Evolutionary conservation across 2,888 invertebrate genomes (phyloP).

Genomic region (Diarsia rubi): DNA sequence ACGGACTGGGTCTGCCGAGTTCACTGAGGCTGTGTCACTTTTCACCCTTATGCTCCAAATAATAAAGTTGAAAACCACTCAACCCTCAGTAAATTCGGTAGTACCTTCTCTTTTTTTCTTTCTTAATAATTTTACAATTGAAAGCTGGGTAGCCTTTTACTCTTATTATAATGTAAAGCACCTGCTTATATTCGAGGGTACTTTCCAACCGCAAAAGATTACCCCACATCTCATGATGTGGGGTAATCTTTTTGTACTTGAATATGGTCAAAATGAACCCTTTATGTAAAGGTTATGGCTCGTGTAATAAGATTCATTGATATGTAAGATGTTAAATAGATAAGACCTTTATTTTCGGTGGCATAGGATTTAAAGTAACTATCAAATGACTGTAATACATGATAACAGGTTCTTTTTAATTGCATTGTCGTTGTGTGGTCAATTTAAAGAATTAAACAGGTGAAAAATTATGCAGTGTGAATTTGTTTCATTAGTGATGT

Average conservation of each 20-base stretch:
- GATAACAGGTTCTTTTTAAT: slow-evolving; percentile 19
- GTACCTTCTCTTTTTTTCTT: neutral
- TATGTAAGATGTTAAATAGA: neutral
- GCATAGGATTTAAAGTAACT: neutral
- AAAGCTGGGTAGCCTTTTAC: neutral
- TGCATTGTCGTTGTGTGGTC: slow-evolving; percentile 12
- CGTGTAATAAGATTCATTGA: slow-evolving; percentile 40
- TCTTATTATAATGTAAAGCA: slow-evolving; percentile 27
- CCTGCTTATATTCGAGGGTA: slow-evolving; percentile 28
- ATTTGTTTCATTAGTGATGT: slow-evolving; percentile 33
- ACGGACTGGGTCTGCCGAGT: neutral
- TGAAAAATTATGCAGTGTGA: slow-evolving; percentile 50
- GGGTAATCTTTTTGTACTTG: neutral
- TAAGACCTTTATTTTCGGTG: neutral
- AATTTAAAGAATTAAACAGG: neutral
- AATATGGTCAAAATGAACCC: slow-evolving; percentile 5
- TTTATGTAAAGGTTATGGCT: slow-evolving; percentile 53
- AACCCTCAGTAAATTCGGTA: neutral
- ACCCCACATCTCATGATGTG: too few species aligned
- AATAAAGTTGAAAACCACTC: neutral
- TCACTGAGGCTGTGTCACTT: neutral
- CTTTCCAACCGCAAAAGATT: slow-evolving; percentile 28
- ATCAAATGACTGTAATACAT: neutral
- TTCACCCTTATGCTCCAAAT: neutral
- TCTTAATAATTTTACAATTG: neutral